Conservation (phyloP, 1,140 invertebrate genomes). For the Saccostrea cuccullata region DNA sequence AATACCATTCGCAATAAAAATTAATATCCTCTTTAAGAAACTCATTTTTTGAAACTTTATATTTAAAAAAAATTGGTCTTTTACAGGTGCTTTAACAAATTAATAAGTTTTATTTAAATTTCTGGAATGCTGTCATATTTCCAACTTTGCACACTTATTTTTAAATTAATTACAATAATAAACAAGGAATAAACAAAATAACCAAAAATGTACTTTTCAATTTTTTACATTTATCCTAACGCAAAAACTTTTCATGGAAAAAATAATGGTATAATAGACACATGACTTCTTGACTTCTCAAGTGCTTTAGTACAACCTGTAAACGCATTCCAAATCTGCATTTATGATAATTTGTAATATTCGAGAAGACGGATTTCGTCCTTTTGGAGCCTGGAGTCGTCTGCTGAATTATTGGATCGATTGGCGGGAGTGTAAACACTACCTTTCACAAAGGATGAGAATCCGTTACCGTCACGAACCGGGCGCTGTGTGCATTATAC, state of each 20-base stretch:
- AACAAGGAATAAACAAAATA: not conserved
- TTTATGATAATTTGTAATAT: conserved; percentile 16
- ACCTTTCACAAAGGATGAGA: conserved; percentile 33
- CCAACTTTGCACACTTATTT: no score
- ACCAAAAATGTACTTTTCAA: not conserved
- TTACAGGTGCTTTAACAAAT: not conserved
- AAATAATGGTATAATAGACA: not conserved
- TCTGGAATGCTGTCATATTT: no score
- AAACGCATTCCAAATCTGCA: not conserved
- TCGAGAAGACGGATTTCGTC: conserved; percentile 6
- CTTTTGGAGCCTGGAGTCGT: conserved; percentile 28
- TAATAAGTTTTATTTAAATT: not conserved
- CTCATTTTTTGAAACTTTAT: not conserved
- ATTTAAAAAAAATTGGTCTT: no score
- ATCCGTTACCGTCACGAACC: conserved; percentile 23
- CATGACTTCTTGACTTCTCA: not conserved
- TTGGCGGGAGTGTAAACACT: conserved; percentile 28
- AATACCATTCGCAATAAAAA: conserved; percentile 19
- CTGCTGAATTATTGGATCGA: conserved; percentile 28
- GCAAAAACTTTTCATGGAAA: not conserved
- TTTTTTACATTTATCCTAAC: no score
- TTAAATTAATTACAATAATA: not conserved
- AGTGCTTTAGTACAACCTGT: not conserved
- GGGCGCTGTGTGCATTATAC: conserved; percentile 27
- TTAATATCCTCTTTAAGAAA: conserved; percentile 1